Conservation (phyloP, 2,888 invertebrate genomes). For the Mimas tiliae region DNA sequence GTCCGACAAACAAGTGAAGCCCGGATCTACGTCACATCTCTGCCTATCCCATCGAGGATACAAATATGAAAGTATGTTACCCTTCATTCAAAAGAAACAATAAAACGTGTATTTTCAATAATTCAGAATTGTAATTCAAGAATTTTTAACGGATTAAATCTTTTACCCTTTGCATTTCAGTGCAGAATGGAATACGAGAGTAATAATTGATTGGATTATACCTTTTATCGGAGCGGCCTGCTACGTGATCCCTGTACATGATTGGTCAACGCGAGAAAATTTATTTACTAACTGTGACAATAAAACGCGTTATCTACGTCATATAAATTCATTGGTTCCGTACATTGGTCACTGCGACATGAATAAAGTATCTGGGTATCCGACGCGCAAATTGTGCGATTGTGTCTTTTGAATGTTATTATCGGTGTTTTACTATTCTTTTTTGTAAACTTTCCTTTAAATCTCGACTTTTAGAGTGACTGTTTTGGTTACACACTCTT, state of each 20-base stretch:
- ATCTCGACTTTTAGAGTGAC: too few relatives aligned
- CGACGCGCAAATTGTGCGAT: slow-evolving; percentile 45
- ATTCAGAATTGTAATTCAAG: slow-evolving; percentile 9
- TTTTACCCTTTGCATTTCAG: slow-evolving; percentile 63
- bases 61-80: too few relatives aligned
- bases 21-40: too few relatives aligned
- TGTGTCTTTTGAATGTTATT: slow-evolving; percentile 37
- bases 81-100: background rate
- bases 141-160: slow-evolving; percentile 54
- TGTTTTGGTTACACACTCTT: too few relatives aligned
- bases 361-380: slow-evolving; percentile 64
- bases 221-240: slow-evolving; percentile 62
- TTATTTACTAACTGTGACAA: slow-evolving; percentile 75
- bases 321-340: slow-evolving; percentile 66
- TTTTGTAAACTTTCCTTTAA: background rate
- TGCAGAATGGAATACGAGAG: slow-evolving; percentile 66
- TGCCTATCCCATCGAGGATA: too few relatives aligned
- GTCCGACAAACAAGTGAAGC: too few relatives aligned
- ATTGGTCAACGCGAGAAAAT: slow-evolving; percentile 66
- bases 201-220: slow-evolving; percentile 81
- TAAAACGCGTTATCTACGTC: slow-evolving; percentile 68
- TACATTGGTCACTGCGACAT: slow-evolving; percentile 50
- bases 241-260: slow-evolving; percentile 76
- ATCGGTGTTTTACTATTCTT: background rate
- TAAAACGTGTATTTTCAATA: too few relatives aligned